These are phyloP conservation scores for Bubo scandiacus DNA, from an alignment of 2,113 vertebrate species.

Conservation along the genomic window DNA sequence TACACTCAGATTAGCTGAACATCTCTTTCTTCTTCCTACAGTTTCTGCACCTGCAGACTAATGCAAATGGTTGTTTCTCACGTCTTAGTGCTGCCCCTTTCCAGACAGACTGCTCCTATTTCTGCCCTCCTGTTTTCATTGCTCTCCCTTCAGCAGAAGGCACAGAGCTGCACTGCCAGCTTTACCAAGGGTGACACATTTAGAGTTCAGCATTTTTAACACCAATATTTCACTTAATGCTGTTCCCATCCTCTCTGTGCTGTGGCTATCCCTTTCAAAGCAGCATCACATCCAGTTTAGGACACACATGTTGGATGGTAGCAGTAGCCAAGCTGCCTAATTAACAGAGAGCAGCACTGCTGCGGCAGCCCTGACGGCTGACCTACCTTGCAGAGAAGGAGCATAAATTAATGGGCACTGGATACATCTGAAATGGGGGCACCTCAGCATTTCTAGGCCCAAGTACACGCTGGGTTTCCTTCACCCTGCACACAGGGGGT, in stretches of 20 bases:
- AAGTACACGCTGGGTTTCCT: background rate
- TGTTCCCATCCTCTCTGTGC: background rate
- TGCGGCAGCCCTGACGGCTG: background rate
- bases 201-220: background rate
- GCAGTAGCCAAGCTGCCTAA: background rate
- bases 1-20: background rate
- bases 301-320: background rate
- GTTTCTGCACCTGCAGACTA: background rate
- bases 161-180: no score
- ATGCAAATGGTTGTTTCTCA: background rate
- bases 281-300: background rate
- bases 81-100: background rate
- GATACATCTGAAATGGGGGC: background rate
- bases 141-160: background rate
- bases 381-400: background rate
- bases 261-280: background rate
- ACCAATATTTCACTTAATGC: background rate
- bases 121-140: background rate
- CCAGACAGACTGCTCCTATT: background rate
- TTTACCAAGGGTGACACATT: background rate
- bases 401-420: background rate
- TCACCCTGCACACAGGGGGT: background rate
- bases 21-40: background rate
- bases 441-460: background rate
- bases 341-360: rapidly evolving